A percentile compares a stretch with the other conserved stretches of the same genome.
phyloP scores from a whole-genome alignment of 2,888 invertebrate species.

The Catocala fraxini region DNA sequence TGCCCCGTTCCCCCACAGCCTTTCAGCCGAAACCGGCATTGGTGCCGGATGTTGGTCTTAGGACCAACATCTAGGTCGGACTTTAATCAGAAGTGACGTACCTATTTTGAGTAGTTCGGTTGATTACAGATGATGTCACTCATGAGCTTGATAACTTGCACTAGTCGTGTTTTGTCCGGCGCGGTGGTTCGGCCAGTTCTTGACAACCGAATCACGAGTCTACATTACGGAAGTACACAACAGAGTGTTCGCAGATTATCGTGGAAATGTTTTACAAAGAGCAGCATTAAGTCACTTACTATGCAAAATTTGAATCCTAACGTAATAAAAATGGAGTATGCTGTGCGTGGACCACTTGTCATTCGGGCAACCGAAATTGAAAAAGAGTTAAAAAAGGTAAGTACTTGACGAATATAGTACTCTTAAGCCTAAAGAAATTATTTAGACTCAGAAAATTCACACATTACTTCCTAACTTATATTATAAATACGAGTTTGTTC shows the following conservation, averaged over 20 bases:
- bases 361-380: background rate
- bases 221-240: too few species aligned
- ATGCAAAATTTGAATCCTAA: background rate
- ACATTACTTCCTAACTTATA: too few species aligned
- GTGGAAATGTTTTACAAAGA: background rate
- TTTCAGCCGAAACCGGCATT: too few species aligned
- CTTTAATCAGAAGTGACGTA: conserved; percentile 36
- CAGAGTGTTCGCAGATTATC: conserved; percentile 63
- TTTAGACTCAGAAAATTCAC: too few species aligned
- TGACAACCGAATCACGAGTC: too few species aligned
- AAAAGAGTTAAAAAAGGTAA: background rate
- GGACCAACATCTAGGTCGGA: too few species aligned
- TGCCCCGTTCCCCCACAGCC: too few species aligned
- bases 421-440: too few species aligned
- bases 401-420: too few species aligned
- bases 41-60: too few species aligned
- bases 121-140: conserved; percentile 44
- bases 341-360: background rate
- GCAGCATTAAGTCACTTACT: background rate
- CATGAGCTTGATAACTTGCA: background rate
- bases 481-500: too few species aligned
- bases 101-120: conserved; percentile 60
- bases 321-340: background rate
- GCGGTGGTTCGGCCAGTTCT: background rate
- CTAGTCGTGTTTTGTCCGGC: background rate